These are phyloP conservation scores for Sinonovacula constricta DNA, from an alignment of 1,140 invertebrate genomes.

Conservation along the genomic window DNA sequence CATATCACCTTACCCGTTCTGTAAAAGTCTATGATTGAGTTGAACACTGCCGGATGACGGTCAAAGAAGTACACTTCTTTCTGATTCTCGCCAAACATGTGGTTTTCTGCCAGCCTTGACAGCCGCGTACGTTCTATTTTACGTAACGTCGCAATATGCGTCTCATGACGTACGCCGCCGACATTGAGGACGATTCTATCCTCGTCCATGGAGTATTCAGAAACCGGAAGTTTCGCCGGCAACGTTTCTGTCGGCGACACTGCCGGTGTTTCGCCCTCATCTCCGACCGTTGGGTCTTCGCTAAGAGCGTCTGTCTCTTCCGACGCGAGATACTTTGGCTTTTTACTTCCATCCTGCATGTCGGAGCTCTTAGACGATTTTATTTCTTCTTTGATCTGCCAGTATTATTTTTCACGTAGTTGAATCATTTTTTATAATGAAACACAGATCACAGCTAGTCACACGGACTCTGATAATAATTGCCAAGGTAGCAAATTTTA, in stretches of 20 bases:
- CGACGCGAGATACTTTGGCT: conserved; percentile 39
- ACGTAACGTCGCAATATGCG: conserved; percentile 85
- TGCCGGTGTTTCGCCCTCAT: conserved; percentile 26
- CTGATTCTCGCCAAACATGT: conserved; percentile 62
- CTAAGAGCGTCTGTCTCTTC: conserved; percentile 39
- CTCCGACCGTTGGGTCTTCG: conserved; percentile 25
- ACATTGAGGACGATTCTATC: conserved; percentile 93
- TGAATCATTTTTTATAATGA: background rate
- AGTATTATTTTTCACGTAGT: background rate
- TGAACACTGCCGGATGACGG: conserved; percentile 77
- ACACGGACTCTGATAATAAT: too few species aligned
- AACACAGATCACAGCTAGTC: background rate
- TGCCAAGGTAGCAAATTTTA: too few species aligned
- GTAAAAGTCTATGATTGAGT: conserved; percentile 77
- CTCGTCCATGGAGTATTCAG: conserved; percentile 52
- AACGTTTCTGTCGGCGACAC: conserved; percentile 29
- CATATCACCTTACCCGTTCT: conserved; percentile 68
- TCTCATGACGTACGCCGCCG: conserved; percentile 97
- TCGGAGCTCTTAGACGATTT: background rate
- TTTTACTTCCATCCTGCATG: conserved; percentile 22
- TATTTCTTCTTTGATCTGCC: background rate
- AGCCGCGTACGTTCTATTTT: conserved; percentile 76
- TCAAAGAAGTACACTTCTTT: conserved; percentile 78
- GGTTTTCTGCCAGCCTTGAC: conserved; percentile 68
- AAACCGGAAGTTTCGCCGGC: conserved; percentile 17